Evolutionary conservation across 2,113 vertebrate genomes (phyloP), one percentile per base, ranked within the genome.

Genomic region (Podilymbus podiceps): DNA sequence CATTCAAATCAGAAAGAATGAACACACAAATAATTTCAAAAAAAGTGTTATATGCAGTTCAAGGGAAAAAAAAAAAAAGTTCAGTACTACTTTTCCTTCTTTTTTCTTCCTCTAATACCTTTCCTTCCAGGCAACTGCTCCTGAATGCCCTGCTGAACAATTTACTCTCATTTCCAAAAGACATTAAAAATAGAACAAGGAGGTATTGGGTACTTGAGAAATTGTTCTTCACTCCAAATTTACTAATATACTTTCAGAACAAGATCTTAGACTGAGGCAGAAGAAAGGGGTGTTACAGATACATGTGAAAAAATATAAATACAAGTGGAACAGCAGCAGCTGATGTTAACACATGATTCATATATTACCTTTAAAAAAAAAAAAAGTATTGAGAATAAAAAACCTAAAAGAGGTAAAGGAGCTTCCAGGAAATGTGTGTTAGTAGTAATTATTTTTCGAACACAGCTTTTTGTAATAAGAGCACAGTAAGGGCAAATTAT

Each of bases 391-490:
- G 11, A 44, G 22, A 83, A 91, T 67, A 77, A 78, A 83, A 28
- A 91, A 40, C 19, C 18, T 75, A 49, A 77, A 69, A 78, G 49
- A 91, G 28, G 40, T 35, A 72, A 27, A 76, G 17, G n/a, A 62
- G 27, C 23, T 93, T 82, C 53, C 50, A 82, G 64, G 38, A 93
- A 83, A 93, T 83, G 20, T 55, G 20, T 75, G 27, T 63, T 72
- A 53, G 25, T 31, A n/a, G 49, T 17, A 55, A 30, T 18, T 69
- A n/a, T 92, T 84, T 80, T 85, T n/a, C 23, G 47, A 88, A 50
- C 35, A 72, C 24, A 91, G 27, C 24, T 85, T 88, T 90, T 77
- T n/a, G 71, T 93, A 82, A 96, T 94, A 95, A 96, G 94, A 96
- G 77, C 52, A 82, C 28, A 85, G 68, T 71, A 90, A 74, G 47